These are phyloP conservation scores for Drosophila neotestacea DNA, from an alignment of 2,888 invertebrate species.

Conservation along the genomic window DNA sequence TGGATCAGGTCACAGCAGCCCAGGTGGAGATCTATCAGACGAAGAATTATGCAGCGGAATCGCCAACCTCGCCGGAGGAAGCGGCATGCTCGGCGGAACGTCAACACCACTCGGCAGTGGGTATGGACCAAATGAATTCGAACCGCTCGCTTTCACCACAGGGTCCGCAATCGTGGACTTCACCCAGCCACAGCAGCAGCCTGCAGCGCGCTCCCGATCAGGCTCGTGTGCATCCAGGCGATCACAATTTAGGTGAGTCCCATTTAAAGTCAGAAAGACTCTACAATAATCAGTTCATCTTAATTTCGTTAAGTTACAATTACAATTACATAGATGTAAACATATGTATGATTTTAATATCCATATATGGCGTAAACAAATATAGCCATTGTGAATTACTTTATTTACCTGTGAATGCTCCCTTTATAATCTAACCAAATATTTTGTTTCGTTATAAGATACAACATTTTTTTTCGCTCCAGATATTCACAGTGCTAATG, in stretches of 20 bases:
- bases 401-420: neutral
- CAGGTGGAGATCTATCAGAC: slow-evolving; percentile 86
- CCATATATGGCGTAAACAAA: neutral
- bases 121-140: slow-evolving; percentile 85
- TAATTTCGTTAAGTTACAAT: slow-evolving; percentile 11
- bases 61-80: slow-evolving; percentile 84
- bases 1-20: slow-evolving; percentile 85
- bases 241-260: slow-evolving; percentile 85
- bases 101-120: slow-evolving; percentile 84
- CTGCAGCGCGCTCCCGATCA: slow-evolving; percentile 85
- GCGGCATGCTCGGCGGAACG: slow-evolving; percentile 81
- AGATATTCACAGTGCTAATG: slow-evolving; percentile 1
- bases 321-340: slow-evolving; percentile 8
- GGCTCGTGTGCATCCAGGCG: slow-evolving; percentile 85
- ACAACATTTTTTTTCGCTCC: neutral
- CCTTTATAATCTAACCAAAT: neutral
- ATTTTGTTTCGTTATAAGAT: slow-evolving; percentile 2
- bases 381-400: neutral
- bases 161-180: slow-evolving; percentile 85
- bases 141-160: slow-evolving; percentile 85
- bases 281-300: neutral
- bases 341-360: slow-evolving; percentile 10
- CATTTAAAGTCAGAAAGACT: no score
- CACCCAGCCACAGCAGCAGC: slow-evolving; percentile 85
- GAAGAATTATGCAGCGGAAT: slow-evolving; percentile 85